Evolutionary conservation across 2,113 vertebrate genomes (phyloP).

Genomic region (Podarcis raffonei): DNA sequence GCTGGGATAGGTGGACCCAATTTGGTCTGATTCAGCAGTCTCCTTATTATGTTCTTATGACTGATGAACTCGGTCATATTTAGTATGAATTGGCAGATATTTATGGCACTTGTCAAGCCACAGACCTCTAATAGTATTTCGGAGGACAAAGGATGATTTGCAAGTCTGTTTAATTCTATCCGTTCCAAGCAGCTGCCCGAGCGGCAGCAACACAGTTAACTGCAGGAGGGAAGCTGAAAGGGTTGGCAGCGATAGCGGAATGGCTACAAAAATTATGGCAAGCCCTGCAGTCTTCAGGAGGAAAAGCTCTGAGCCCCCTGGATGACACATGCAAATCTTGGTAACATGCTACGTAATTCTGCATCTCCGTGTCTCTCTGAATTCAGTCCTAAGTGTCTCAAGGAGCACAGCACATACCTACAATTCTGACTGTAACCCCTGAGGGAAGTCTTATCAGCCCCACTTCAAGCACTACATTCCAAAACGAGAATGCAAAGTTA

Average conservation of each 20-base stretch:
- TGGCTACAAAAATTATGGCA: neutral
- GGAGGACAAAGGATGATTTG: neutral
- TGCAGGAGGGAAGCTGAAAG: neutral
- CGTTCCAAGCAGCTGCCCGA: neutral
- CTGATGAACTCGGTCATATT: neutral
- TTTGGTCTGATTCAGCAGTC: neutral
- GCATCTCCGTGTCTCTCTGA: neutral
- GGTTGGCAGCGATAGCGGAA: neutral
- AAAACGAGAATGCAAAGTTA: too few relatives aligned
- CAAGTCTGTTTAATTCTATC: neutral
- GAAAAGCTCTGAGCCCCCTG: conserved; percentile 14
- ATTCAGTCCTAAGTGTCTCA: neutral
- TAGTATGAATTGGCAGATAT: neutral
- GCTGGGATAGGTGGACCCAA: neutral
- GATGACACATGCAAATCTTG: conserved; percentile 23
- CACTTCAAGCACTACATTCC: neutral
- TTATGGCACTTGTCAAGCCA: neutral
- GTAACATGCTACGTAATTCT: conserved; percentile 23
- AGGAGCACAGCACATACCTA: neutral
- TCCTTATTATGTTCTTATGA: neutral
- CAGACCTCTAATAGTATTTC: neutral
- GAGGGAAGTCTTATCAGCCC: conserved; percentile 23
- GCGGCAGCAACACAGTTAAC: neutral
- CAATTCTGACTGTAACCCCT: neutral
- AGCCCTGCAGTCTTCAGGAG: conserved; percentile 7